Percentiles rank a stretch among this genome's conserved stretches.
Evolutionary conservation across 2,797 vertebrate genomes (phyloP).

Genomic region (Erethizon dorsatum): DNA sequence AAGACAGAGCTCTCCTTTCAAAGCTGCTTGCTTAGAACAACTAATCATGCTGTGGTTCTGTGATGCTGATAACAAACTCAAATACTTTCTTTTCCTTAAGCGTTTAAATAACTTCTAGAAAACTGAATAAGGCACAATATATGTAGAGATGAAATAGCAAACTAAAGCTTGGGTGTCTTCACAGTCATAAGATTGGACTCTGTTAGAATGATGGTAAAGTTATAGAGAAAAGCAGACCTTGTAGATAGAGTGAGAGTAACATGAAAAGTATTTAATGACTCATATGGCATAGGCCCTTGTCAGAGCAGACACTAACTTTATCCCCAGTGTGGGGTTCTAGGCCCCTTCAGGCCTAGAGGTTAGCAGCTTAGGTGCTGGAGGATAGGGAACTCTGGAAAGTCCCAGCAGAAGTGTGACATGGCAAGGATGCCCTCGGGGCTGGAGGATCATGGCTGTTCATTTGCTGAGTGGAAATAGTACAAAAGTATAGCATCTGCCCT

Average conservation of each 20-base stretch:
- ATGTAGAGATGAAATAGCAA: neutral
- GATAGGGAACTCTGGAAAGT: neutral
- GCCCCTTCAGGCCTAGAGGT: neutral
- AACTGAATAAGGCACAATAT: neutral
- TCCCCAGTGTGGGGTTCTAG: neutral
- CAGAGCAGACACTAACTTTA: neutral
- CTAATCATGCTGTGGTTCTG: neutral
- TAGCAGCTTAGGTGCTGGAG: neutral
- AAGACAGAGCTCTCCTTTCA: constrained; percentile 66
- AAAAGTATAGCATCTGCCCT: neutral
- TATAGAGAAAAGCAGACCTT: neutral
- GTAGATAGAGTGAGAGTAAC: neutral
- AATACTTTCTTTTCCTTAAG: constrained; percentile 25
- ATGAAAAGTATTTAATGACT: neutral
- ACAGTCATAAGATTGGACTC: neutral
- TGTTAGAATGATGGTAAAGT: neutral
- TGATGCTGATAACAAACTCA: constrained; percentile 47
- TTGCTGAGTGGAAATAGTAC: constrained; percentile 36
- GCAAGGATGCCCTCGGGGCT: neutral
- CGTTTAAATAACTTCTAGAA: neutral
- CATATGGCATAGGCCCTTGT: neutral
- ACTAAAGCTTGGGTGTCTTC: neutral
- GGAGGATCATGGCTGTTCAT: neutral
- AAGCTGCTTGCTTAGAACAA: constrained; percentile 12
- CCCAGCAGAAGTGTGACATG: too few relatives aligned